Conservation (phyloP, 2,888 invertebrate genomes). For the Lepeophtheirus nordmannii region DNA sequence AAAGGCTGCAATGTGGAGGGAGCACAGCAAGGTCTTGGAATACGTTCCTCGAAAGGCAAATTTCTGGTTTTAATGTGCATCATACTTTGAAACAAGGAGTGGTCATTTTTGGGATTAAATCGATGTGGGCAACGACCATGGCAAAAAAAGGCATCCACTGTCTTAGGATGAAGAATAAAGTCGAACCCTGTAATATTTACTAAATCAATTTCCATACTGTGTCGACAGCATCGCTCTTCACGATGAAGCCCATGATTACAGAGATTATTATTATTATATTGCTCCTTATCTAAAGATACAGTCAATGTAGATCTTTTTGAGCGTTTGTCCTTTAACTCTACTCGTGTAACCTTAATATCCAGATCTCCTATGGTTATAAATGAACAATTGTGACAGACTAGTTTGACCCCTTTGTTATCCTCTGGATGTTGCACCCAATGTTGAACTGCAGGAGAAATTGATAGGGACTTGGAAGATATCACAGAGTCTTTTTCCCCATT, state of each 20-base stretch:
- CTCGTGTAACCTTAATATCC: not conserved
- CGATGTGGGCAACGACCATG: conserved; percentile 51
- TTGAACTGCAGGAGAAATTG: conserved; percentile 8
- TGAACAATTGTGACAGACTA: not conserved
- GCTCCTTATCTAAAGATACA: not conserved
- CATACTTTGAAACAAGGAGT: conserved; percentile 51
- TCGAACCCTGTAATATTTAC: conserved; percentile 48
- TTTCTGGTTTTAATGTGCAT: conserved; percentile 46
- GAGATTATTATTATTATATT: conserved; percentile 41
- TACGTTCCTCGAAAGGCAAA: conserved; percentile 44
- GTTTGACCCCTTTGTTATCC: not conserved
- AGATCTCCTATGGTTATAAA: not conserved
- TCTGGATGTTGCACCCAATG: conserved; percentile 9
- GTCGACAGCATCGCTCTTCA: conserved; percentile 43
- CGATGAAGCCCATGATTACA: conserved; percentile 34
- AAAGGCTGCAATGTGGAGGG: conserved; percentile 49
- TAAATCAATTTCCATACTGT: conserved; percentile 49
- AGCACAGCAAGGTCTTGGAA: conserved; percentile 50
- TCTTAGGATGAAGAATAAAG: conserved; percentile 51
- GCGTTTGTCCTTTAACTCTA: not conserved
- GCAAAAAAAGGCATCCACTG: conserved; percentile 54
- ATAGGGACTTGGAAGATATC: not conserved
- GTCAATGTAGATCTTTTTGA: conserved; percentile 36
- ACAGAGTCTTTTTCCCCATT: too few relatives aligned
- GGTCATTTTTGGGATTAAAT: conserved; percentile 52